Base-by-base conservation (phyloP, 2,888 invertebrate species). In the Lysandra bellargus region DNA sequence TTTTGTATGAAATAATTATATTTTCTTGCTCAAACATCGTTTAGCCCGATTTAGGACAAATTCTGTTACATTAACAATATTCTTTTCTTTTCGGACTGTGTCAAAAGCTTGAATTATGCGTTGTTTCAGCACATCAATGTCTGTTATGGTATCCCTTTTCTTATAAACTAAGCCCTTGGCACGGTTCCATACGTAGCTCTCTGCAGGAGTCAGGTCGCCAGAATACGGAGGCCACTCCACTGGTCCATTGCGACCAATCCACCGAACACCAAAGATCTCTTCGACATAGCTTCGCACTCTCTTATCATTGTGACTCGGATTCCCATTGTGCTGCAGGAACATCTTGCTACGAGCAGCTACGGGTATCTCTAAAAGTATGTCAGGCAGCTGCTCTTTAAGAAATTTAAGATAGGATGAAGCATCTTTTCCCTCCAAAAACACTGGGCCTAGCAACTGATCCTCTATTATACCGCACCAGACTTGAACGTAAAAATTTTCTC, bases 391-490 rank as follows among this genome's bases (percentile, higher is more conserved):
- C 6, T 60, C n/a, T 60, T 60, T n/a, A 60, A 60, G 60, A 17
- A 60, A 60, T 17, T 60, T 60, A 60, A 60, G n/a, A 60, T 60
- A 60, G 60, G 60, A 60, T n/a, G 5, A 6, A 6, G 60, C 17
- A 60, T 60, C 6, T 60, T 60, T 60, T 60, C 60, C 60, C n/a
- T 60, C n/a, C n/a, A 60, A 60, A n/a, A 60, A 60, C n/a, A 60
- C 60, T 60, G 60, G 60, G 17, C 60, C n/a, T n/a, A 60, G 17
- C n/a, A 60, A 60, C n/a, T 60, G 60, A 5, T 60, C 60, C n/a
- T 60, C 60, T 17, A 60, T 6, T n/a, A 60, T 17, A 60, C 60
- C 60, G 6, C 60, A 60, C 60, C 60, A 60, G 17, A 60, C 60
- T 60, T 60, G 60, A 60, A 60, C n/a, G 17, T 17, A 2, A n/a